Conservation (phyloP, 1,140 invertebrate species). For the Holotrichia oblita region DNA sequence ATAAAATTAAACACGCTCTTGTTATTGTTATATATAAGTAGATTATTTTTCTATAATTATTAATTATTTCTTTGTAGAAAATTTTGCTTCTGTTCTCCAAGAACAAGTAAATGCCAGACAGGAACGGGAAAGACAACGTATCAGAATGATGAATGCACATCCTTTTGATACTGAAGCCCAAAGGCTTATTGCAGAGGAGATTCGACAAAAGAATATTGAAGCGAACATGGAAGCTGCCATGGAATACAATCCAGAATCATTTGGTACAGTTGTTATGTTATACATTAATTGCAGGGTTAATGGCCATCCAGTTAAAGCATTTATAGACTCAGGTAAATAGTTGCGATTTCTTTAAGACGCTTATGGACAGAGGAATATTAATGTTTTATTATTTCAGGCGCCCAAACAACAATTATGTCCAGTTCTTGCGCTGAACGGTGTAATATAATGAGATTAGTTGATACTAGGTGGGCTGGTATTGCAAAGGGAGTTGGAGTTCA, state of each 20-base stretch:
- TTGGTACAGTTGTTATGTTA: conserved; percentile 96
- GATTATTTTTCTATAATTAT: too few species aligned
- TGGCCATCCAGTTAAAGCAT: conserved; percentile 95
- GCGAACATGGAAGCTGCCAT: conserved; percentile 99
- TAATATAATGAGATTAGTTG: conserved; percentile 95
- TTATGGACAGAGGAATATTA: not conserved
- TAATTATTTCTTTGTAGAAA: conserved; percentile 69
- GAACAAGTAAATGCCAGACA: conserved; percentile 82
- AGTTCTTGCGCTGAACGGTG: conserved; percentile 91
- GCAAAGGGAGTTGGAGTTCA: conserved; percentile 97
- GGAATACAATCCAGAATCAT: conserved; percentile 97
- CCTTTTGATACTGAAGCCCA: conserved; percentile 96
- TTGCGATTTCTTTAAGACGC: not conserved
- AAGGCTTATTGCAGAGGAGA: conserved; percentile 93
- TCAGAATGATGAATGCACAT: conserved; percentile 90
- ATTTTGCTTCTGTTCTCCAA: conserved; percentile 82
- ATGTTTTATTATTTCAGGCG: conserved; percentile 66
- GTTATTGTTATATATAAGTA: too few species aligned
- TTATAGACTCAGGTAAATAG: conserved; percentile 89
- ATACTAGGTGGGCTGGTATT: conserved; percentile 93
- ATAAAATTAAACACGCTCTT: too few species aligned
- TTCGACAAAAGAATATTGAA: conserved; percentile 95
- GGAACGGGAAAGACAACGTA: conserved; percentile 82
- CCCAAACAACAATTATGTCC: conserved; percentile 95
- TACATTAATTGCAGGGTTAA: conserved; percentile 97